Percentiles rank a stretch among this genome's conserved stretches.
These are phyloP conservation scores for Syrmaticus mikado DNA, from an alignment of 2,113 vertebrate species.

Conservation along the genomic window DNA sequence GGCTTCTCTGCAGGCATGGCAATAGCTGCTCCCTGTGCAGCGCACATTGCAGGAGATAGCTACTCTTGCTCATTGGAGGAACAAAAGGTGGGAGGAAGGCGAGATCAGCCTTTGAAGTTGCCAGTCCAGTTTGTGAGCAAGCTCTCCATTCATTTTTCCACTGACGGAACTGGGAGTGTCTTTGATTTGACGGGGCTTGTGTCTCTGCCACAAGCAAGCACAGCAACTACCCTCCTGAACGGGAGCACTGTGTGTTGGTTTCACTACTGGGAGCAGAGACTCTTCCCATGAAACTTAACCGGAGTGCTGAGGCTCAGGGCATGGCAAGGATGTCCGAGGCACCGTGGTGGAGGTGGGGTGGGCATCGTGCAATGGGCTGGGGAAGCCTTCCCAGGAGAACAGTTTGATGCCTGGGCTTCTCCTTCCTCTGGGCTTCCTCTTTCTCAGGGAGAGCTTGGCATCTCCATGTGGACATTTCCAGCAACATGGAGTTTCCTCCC, in stretches of 20 bases:
- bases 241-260: background rate
- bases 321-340: fast-evolving
- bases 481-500: background rate
- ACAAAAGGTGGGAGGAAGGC: background rate
- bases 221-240: background rate
- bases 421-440: background rate
- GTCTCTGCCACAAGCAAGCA: background rate
- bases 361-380: background rate
- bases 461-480: background rate
- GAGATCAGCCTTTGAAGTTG: slow-evolving; percentile 11
- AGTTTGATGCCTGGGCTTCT: background rate
- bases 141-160: background rate
- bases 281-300: background rate
- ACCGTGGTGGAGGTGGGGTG: background rate
- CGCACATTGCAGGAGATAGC: background rate
- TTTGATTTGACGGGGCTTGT: background rate
- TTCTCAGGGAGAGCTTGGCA: background rate
- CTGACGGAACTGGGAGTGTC: background rate
- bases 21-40: background rate
- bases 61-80: background rate
- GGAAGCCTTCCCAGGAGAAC: background rate
- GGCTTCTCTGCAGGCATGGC: background rate
- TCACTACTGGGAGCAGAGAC: background rate
- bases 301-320: background rate
- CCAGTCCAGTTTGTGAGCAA: background rate